Base-by-base conservation (phyloP, 2,888 invertebrate species). In the Hirtodrosophila alboralis region DNA sequence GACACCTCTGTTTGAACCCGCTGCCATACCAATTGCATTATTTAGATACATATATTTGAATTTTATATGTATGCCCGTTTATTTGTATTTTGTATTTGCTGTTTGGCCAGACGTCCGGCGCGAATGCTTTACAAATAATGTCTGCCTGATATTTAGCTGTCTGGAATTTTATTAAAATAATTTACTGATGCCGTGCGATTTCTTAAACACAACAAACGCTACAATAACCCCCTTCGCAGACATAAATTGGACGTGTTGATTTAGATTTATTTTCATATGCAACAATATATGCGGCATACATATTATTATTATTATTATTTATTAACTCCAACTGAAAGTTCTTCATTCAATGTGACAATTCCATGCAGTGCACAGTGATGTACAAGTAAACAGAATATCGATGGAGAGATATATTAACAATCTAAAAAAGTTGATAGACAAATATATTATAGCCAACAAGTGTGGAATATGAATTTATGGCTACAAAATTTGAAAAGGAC, bases 141-240 rank as follows among this genome's bases (percentile, higher is more conserved):
- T 30, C 27, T 33, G 45, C 13, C 47, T 34, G 47, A 75, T 75
- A 67, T 75, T 72, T 56, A 62, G 53, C 49, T 74, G 83, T 76
- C 79, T 81, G 79, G 79, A 59, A 75, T 66, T 78, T 70, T 18
- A 81, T 70, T 75, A 59, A 81, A 81, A 75, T 77, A 70, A 76
- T 80, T 80, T 44, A 70, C 56, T 56, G 57, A 67, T 63, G 64
- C 45, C 54, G 54, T 52, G 34, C 36, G 33, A 57, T 60, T 47
- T 70, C 65, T 61, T 49, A 31, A 43, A 12, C 27, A n/a, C n/a
- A n/a, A n/a, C n/a, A n/a, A n/a, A n/a, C n/a, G n/a, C 12, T 6
- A 21, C 14, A 12, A 9, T 47, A 26, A 12, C 34, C 26, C 21
- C 10, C n/a, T 7, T 18, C 12, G 9, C 30, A 1, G 12, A 30